Conservation (phyloP, 2,888 invertebrate genomes). For the Zaprionus lineosus region DNA sequence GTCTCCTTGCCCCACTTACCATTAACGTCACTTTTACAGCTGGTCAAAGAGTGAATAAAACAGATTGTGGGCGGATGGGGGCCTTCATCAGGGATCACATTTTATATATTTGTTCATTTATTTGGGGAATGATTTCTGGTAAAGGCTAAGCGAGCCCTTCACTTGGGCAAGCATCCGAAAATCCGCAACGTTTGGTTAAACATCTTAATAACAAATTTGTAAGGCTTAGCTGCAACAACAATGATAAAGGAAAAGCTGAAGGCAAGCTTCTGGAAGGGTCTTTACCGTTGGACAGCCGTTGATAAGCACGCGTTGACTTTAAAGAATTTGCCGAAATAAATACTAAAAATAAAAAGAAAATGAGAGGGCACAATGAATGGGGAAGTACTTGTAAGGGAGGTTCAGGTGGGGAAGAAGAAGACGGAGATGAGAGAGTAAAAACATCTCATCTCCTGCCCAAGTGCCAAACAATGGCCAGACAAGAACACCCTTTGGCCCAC, state of each 20-base stretch:
- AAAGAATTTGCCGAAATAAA: constrained; percentile 57
- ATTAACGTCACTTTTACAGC: too few species aligned
- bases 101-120: constrained; percentile 68
- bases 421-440: too few species aligned
- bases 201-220: constrained; percentile 66
- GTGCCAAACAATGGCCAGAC: constrained; percentile 53
- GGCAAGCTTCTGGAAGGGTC: not conserved
- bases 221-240: constrained; percentile 51
- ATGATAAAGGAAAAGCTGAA: constrained; percentile 25
- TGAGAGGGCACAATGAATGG: too few species aligned
- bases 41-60: too few species aligned
- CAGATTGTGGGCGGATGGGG: too few species aligned
- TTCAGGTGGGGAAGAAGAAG: too few species aligned
- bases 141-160: not conserved
- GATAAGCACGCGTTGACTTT: constrained; percentile 55
- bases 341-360: too few species aligned
- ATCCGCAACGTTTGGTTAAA: constrained; percentile 42
- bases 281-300: not conserved
- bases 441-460: constrained; percentile 28
- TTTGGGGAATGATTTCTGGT: constrained; percentile 48
- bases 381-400: too few species aligned
- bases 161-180: not conserved
- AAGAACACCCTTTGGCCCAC: constrained; percentile 5
- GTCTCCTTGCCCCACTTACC: too few species aligned
- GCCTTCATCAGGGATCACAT: constrained; percentile 22